Evolutionary conservation across 2,888 invertebrate species (phyloP), one percentile per base, ranked within the genome.

Genomic region (Gari tellinella): DNA sequence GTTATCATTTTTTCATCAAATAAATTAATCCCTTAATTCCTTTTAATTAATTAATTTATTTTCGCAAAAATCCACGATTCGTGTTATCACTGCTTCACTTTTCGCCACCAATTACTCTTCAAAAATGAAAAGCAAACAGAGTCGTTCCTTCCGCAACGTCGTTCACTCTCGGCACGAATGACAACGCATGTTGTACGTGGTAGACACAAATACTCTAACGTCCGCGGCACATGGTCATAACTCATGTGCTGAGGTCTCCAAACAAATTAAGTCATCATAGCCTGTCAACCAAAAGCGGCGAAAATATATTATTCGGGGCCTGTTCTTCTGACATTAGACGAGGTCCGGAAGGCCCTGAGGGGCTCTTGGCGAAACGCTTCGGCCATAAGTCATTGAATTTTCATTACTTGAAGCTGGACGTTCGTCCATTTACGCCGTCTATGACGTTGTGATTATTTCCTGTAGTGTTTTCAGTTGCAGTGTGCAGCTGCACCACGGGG

Each of bases 241-340:
- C 48, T 78, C 78, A 78, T 70, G 55, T 63, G 61, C 58, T 56
- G 21, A 53, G 38, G 43, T 63, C 53, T 60, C 69, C 55, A 46
- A 56, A 69, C 78, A 70, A 78, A 78, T 78, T 70, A 70, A 63
- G 57, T 68, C 70, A 78, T 78, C 66, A 78, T 78, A 56, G 69
- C 45, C 69, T 78, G 78, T 78, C 78, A 77, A 52, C 55, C 62
- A 55, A 58, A 63, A 70, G 68, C 48, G 51, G 62, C 62, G 72
- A 73, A 64, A 66, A 77, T 55, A 66, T 65, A 72, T 55, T 55
- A 55, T 55, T 67, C 55, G 55, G 55, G 49, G 61, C 46, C n/a
- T 19, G 23, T 26, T 48, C 37, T 46, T 61, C 61, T 61, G 63
- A 46, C 63, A 17, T 53, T 15, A n/a, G 37, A 41, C 37, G 53